These are phyloP conservation scores for Pseudopodoces humilis DNA, from an alignment of 2,113 vertebrate genomes.

Conservation along the genomic window DNA sequence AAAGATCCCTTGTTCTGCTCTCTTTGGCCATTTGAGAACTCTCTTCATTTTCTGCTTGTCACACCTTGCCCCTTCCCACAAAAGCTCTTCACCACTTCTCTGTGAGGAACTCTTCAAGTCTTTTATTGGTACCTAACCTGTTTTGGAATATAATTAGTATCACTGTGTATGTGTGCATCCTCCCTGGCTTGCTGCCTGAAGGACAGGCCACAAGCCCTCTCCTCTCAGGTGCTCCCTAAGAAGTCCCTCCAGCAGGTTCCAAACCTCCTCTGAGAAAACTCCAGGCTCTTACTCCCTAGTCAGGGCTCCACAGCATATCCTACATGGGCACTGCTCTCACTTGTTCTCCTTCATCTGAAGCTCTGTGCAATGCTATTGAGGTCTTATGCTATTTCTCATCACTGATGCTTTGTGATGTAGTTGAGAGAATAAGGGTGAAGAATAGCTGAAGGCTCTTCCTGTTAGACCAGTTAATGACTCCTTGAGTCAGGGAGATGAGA, in stretches of 20 bases:
- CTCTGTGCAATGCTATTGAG: neutral
- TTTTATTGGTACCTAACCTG: neutral
- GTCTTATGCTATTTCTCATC: neutral
- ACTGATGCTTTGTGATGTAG: neutral
- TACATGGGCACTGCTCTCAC: neutral
- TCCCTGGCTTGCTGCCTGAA: neutral
- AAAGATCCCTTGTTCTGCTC: neutral
- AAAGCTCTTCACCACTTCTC: neutral
- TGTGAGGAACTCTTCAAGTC: neutral
- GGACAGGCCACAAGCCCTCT: neutral
- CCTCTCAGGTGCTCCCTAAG: neutral
- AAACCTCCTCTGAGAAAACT: neutral
- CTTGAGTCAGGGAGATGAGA: neutral
- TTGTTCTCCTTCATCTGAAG: neutral
- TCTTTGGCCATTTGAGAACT: neutral
- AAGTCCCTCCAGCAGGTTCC: neutral
- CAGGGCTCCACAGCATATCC: neutral
- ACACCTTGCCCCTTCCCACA: neutral
- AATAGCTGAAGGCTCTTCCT: neutral
- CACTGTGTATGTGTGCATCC: accelerated
- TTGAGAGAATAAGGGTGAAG: neutral
- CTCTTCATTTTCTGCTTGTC: neutral
- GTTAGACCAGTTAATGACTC: neutral
- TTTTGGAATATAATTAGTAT: neutral
- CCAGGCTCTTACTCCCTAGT: neutral